These are phyloP conservation scores for Cylas formicarius DNA, from an alignment of 1,140 invertebrate species.

Conservation along the genomic window DNA sequence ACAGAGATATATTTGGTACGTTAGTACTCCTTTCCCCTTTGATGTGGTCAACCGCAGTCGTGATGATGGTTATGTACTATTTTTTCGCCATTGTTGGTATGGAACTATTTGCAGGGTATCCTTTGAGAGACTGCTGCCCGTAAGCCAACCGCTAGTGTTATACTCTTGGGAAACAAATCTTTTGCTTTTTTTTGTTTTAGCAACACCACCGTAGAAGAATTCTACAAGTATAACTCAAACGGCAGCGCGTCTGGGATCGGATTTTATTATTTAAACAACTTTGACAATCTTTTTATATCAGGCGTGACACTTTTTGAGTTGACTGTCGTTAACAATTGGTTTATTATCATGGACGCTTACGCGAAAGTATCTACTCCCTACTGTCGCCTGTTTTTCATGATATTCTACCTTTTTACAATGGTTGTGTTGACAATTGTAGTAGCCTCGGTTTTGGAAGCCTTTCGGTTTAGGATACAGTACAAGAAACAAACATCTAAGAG, in stretches of 20 bases:
- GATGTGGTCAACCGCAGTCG: constrained; percentile 69
- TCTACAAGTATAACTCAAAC: constrained; percentile 64
- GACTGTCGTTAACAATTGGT: constrained; percentile 87
- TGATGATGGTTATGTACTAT: constrained; percentile 83
- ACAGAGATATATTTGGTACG: constrained; percentile 84
- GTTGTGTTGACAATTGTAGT: constrained; percentile 87
- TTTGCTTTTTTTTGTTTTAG: constrained; percentile 44
- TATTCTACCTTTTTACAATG: constrained; percentile 86
- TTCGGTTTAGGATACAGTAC: constrained; percentile 84
- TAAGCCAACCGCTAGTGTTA: constrained; percentile 46
- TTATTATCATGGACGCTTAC: constrained; percentile 88
- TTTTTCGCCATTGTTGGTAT: constrained; percentile 89
- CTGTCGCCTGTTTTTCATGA: constrained; percentile 79
- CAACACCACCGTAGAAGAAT: constrained; percentile 77
- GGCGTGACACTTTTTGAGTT: constrained; percentile 83
- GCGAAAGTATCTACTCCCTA: constrained; percentile 58
- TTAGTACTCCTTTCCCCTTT: constrained; percentile 73
- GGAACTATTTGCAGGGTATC: constrained; percentile 73
- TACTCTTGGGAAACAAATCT: background rate
- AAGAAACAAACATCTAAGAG: constrained; percentile 72
- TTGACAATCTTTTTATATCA: constrained; percentile 66
- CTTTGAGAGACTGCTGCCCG: constrained; percentile 79
- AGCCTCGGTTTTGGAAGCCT: constrained; percentile 83
- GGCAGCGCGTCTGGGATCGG: constrained; percentile 56
- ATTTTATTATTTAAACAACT: constrained; percentile 86